These are phyloP conservation scores for Argyrosomus japonicus DNA, from an alignment of 2,113 vertebrate genomes.

Conservation along the genomic window DNA sequence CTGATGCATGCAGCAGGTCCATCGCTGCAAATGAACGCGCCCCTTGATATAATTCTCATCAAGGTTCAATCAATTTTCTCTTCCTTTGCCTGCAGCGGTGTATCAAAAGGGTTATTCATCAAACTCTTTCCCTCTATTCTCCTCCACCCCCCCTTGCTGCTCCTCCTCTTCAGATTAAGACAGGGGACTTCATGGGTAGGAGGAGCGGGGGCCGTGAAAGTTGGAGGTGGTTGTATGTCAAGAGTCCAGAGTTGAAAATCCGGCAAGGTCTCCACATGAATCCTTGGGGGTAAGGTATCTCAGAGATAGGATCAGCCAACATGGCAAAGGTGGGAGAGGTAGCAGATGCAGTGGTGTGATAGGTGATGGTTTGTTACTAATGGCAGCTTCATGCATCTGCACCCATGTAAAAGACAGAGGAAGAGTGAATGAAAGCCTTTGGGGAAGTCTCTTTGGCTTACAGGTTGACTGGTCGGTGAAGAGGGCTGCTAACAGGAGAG, in stretches of 20 bases:
- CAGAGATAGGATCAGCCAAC: background rate
- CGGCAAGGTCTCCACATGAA: background rate
- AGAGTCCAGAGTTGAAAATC: slow-evolving; percentile 38
- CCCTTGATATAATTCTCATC: slow-evolving; percentile 82
- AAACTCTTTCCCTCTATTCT: slow-evolving; percentile 50
- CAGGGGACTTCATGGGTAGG: slow-evolving; percentile 47
- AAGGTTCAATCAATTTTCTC: slow-evolving; percentile 78
- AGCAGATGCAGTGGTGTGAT: background rate
- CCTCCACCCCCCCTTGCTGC: slow-evolving; percentile 13
- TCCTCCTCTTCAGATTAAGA: slow-evolving; percentile 52
- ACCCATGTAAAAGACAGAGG: background rate
- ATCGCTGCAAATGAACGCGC: slow-evolving; percentile 72
- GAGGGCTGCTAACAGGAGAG: slow-evolving; percentile 39
- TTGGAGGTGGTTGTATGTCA: slow-evolving; percentile 12
- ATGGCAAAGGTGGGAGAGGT: background rate
- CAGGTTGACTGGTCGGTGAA: slow-evolving; percentile 1
- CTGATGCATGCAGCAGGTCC: slow-evolving; percentile 58
- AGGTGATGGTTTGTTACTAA: background rate
- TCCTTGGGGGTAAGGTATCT: background rate
- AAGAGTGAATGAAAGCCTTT: background rate
- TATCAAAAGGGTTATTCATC: slow-evolving; percentile 79
- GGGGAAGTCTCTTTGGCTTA: slow-evolving; percentile 11
- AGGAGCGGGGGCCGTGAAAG: background rate
- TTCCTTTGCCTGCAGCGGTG: slow-evolving; percentile 78
- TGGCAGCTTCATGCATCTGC: background rate